Conservation (phyloP, 2,797 vertebrate species). For the Botia kubotai region DNA sequence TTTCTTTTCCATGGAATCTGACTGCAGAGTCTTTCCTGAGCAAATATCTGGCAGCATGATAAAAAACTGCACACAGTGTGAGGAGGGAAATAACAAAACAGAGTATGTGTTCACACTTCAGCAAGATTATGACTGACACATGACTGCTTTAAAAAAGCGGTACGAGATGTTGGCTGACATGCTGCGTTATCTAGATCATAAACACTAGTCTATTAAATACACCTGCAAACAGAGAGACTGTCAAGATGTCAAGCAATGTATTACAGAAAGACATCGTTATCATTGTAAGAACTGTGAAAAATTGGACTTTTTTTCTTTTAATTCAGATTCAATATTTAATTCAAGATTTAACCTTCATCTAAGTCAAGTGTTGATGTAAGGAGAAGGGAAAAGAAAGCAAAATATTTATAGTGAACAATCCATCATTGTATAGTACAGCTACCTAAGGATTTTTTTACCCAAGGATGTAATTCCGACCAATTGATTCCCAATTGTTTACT, state of each 20-base stretch:
- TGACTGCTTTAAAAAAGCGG: slow-evolving; percentile 43
- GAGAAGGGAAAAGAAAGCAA: not conserved
- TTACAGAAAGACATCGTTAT: slow-evolving; percentile 24
- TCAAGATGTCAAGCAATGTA: slow-evolving; percentile 24
- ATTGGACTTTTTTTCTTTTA: too few species aligned
- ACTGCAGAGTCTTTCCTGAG: slow-evolving; percentile 1
- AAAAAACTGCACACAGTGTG: slow-evolving; percentile 18
- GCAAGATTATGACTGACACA: slow-evolving; percentile 41
- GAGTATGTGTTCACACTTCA: slow-evolving; percentile 31
- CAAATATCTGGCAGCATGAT: slow-evolving; percentile 28
- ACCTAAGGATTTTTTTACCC: too few species aligned
- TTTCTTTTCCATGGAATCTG: slow-evolving; percentile 2
- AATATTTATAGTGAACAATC: too few species aligned
- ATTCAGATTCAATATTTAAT: not conserved
- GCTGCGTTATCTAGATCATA: slow-evolving; percentile 40
- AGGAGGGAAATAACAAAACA: slow-evolving; percentile 41
- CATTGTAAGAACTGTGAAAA: slow-evolving; percentile 16
- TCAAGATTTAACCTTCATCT: slow-evolving; percentile 9
- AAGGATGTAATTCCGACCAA: too few species aligned
- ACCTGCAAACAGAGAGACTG: slow-evolving; percentile 34
- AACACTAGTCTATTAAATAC: slow-evolving; percentile 41
- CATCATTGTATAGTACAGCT: too few species aligned
- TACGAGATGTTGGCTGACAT: slow-evolving; percentile 24
- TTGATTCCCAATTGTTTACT: too few species aligned
- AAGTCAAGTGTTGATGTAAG: not conserved